Conservation (phyloP, 2,113 vertebrate species). For the Tragelaphus imberbis region DNA sequence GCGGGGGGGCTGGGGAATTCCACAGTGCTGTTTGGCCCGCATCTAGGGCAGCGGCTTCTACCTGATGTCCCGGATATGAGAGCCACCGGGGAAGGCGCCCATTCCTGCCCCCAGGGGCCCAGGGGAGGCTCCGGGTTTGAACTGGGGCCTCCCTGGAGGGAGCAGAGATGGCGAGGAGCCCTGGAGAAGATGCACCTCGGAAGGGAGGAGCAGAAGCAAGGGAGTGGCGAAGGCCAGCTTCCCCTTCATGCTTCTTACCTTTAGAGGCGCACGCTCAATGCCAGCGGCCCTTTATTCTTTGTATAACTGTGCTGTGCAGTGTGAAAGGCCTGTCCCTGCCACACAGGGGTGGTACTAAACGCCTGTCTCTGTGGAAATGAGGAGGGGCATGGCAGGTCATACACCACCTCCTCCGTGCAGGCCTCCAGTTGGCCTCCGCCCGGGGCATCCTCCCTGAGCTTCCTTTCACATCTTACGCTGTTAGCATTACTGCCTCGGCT, state of each 20-base stretch:
- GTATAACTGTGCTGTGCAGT: neutral
- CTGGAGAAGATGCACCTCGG: neutral
- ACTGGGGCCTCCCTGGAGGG: neutral
- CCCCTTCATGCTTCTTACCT: neutral
- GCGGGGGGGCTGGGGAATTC: neutral
- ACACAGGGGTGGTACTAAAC: neutral
- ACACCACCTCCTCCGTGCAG: neutral
- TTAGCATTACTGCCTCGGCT: neutral
- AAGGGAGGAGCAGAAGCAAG: neutral
- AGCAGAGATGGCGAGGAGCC: neutral
- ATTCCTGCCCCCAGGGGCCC: neutral
- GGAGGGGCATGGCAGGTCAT: too few relatives aligned
- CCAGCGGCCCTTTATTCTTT: neutral
- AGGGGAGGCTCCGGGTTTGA: neutral
- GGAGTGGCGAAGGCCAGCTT: neutral
- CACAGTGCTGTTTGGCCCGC: rapidly evolving
- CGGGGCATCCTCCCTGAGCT: neutral
- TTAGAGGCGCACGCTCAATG: neutral
- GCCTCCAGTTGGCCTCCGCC: neutral
- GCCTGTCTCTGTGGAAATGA: neutral
- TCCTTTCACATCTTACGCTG: neutral
- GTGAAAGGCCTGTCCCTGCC: neutral
- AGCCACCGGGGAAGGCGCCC: rapidly evolving
- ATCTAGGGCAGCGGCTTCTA: too few relatives aligned
- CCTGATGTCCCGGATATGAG: neutral